phyloP scores from a whole-genome alignment of 1,140 invertebrate species.

The Drosophila obscura region DNA sequence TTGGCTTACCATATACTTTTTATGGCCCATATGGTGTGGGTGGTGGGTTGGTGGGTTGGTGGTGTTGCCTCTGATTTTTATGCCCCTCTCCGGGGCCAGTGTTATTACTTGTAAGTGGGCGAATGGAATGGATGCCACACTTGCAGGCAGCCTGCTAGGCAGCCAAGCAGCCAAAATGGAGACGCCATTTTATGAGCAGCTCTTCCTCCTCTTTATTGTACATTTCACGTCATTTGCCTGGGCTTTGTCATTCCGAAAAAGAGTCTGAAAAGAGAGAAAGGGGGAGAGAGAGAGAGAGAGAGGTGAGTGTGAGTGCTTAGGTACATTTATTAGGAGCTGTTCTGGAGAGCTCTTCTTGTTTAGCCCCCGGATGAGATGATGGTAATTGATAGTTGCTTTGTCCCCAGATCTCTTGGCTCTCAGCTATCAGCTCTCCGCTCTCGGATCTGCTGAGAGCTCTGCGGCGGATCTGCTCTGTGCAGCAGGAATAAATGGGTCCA shows the following conservation, averaged over 20 bases:
- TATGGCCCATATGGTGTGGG: slow-evolving; percentile 58
- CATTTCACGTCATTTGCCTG: slow-evolving; percentile 72
- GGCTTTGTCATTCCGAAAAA: slow-evolving; percentile 64
- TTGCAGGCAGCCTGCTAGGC: slow-evolving; percentile 11
- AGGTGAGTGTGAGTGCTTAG: slow-evolving; percentile 41
- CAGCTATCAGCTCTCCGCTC: background rate
- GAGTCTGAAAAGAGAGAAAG: slow-evolving; percentile 24
- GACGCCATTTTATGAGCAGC: slow-evolving; percentile 59
- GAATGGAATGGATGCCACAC: slow-evolving; percentile 46
- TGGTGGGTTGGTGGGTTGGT: background rate
- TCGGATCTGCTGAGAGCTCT: background rate
- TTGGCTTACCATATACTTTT: slow-evolving; percentile 64
- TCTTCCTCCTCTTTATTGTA: slow-evolving; percentile 52
- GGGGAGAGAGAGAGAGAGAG: background rate
- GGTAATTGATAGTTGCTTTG: slow-evolving; percentile 72
- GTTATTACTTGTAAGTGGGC: slow-evolving; percentile 76
- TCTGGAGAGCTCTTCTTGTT: slow-evolving; percentile 57
- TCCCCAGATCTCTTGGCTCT: slow-evolving; percentile 3
- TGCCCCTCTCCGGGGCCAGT: slow-evolving; percentile 40
- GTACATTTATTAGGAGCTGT: slow-evolving; percentile 53
- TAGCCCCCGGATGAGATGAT: slow-evolving; percentile 58
- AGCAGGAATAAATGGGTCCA: no score
- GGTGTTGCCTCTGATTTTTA: slow-evolving; percentile 65
- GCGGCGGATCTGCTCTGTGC: background rate
- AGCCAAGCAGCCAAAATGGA: no score